Conservation (phyloP, 1,140 invertebrate species). For the Saccostrea cuccullata region DNA sequence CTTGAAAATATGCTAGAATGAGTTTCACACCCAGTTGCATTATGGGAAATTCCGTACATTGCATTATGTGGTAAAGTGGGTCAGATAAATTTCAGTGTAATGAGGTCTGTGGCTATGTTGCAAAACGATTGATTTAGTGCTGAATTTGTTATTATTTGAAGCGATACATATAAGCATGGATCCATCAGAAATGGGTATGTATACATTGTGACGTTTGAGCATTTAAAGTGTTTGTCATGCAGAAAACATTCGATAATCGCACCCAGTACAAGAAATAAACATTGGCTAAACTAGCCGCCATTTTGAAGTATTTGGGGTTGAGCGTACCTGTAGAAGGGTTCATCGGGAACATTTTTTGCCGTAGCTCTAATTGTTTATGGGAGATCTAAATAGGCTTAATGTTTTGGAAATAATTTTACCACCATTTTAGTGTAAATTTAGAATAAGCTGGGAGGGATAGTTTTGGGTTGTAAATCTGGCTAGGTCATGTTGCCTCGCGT, state of each 20-base stretch:
- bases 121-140: conserved; percentile 41
- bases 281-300: conserved; percentile 51
- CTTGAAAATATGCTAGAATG: background rate
- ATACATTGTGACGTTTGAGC: background rate
- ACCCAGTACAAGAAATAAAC: conserved; percentile 12
- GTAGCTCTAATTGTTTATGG: background rate
- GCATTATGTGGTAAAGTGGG: conserved; percentile 45
- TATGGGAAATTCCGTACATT: conserved; percentile 39
- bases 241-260: background rate
- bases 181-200: conserved; percentile 65
- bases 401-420: background rate
- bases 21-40: conserved; percentile 41
- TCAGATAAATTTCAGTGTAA: conserved; percentile 48
- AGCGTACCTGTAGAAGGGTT: conserved; percentile 51
- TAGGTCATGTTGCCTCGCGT: conserved; percentile 27
- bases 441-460: background rate
- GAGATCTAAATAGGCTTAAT: conserved; percentile 19
- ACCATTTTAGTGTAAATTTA: background rate
- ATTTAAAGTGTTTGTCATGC: background rate
- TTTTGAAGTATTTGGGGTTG: conserved; percentile 57
- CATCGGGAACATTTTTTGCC: conserved; percentile 44
- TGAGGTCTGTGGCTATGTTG: conserved; percentile 30
- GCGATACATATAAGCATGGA: conserved; percentile 52
- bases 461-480: background rate
- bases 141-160: conserved; percentile 42